Evolutionary conservation across 2,797 vertebrate species (phyloP), one percentile per base, ranked within the genome.

Genomic region (Ciconia nigra): DNA sequence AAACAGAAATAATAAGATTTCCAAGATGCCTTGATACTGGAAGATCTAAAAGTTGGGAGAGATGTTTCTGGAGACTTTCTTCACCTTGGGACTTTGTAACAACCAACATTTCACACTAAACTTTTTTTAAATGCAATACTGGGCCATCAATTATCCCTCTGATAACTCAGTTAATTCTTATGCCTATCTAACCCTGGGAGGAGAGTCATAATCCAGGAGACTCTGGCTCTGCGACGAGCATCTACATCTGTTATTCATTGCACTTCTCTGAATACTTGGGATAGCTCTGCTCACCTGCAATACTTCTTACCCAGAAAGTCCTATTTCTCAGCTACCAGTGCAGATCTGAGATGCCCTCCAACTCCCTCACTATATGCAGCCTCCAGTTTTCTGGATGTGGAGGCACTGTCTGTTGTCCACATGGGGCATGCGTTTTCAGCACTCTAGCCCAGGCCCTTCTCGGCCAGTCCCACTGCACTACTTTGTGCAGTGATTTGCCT

Each of bases 371-470:
- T 47, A 15, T 9, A 37, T 11, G 31, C 31, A 63, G 4, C 11
- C 28, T 33, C 17, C 55, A 11, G 13, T 46, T 73, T 54, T 52
- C 74, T 49, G 74, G 33, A 33, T 39, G 35, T 11, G 15, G 35
- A 61, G 46, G 33, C 13, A 29, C 29, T 7, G 11, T 18, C 59
- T 37, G 16, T 12, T 63, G 24, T 67, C 51, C 59, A 16, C 10
- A 4, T 0, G 0, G 13, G 21, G 5, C 52, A 67, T 3, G 11
- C 0, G 0, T n/a, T 83, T 69, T 85, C 39, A 63, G 46, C 13
- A 46, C 63, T 78, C 16, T 29, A 92, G n/a, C 22, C 37, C 61
- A 74, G 39, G 18, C 11, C 24, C 4, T 54, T 71, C 35, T 67
- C 9, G 0, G 7, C 33, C 33, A 54, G 70, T 18, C 15, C 46